Base-by-base conservation (phyloP, 2,888 invertebrate species). In the Petrolisthes manimaculis region DNA sequence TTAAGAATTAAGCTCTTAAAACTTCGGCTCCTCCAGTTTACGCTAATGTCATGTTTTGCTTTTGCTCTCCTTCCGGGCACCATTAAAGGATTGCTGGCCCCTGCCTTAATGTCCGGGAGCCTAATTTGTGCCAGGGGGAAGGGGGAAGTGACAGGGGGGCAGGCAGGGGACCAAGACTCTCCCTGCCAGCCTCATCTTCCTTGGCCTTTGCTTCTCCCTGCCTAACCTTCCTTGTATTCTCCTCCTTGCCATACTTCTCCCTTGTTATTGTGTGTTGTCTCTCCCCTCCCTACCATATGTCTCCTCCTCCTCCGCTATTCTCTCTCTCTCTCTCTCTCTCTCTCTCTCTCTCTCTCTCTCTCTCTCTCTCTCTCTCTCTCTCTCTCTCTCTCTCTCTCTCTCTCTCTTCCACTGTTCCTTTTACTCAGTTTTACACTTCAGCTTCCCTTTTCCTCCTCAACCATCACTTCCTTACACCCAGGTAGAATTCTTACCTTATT, bases 41-140 rank as follows among this genome's bases (percentile, higher is more conserved):
- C 86, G 53, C 82, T 86, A 86, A 86, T 86, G 86, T 37, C 80
- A n/a, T 74, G 86, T 86, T 86, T 86, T 86, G 86, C 86, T 86
- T 56, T 71, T 55, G 53, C 56, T 55, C 82, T 82, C 61, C 51
- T n/a, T n/a, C 71, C n/a, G 77, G n/a, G 82, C 86, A 86, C n/a
- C n/a, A 82, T 86, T 86, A 82, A 82, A 69, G 82, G 86, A 86
- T 86, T 86, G 86, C 75, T 81, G 69, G 53, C 37, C 75, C 82
- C 21, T 51, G 4, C 78, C 6, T 37, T 56, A 74, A 6, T n/a
- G n/a, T 14, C 74, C 6, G 74, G 9, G 74, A 74, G 53, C 8
- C 53, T 54, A 55, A 21, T 21, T 24, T 12, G 9, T 6, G 8
- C 37, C 14, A 8, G 9, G 54, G 18, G 18, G 71, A 21, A n/a